Evolutionary conservation across 2,797 vertebrate genomes (phyloP), one percentile per base, ranked within the genome.

Genomic region (Hozukius guyotensis): DNA sequence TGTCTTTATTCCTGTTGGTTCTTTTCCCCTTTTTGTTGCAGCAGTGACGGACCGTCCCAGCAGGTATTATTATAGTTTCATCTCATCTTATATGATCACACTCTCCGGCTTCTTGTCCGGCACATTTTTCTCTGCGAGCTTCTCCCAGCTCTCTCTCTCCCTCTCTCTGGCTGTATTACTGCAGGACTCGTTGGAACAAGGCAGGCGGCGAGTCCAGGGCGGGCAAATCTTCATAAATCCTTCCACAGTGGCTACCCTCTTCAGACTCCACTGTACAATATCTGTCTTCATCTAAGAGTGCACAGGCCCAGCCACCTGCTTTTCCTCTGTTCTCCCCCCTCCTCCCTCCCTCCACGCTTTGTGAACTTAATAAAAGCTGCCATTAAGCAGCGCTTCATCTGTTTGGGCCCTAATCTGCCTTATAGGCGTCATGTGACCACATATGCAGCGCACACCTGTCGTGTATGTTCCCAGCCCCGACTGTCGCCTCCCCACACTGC

Each of bases 331-430:
- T 80, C 87, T 20, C 69, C 82, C 77, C 82, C 38, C 38, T 42
- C 38, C 13, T 80, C 78, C 83, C 73, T 77, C 85, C 89, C 87
- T 81, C 63, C 83, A 49, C 14, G 90, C 92, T 92, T 93, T 93
- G 93, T 93, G 94, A 95, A 94, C 93, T 93, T 94, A 95, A 95
- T 94, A 93, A 94, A 95, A 94, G 93, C 93, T 91, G 92, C 93
- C 93, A 95, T 94, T 95, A 94, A 95, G 91, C 91, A 95, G 94
- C 81, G 89, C 91, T 94, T 93, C 92, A 94, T 94, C 93, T 95
- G 95, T 93, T 95, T 94, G 92, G 91, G 86, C 87, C 90, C 89
- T 95, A 94, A 95, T 95, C 92, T 95, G 93, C 92, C 93, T 94
- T 91, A 93, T 93, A 93, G 93, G 93, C 93, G 90, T 93, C 94